phyloP scores from a whole-genome alignment of 2,888 invertebrate genomes.

The Callimorpha dominula region DNA sequence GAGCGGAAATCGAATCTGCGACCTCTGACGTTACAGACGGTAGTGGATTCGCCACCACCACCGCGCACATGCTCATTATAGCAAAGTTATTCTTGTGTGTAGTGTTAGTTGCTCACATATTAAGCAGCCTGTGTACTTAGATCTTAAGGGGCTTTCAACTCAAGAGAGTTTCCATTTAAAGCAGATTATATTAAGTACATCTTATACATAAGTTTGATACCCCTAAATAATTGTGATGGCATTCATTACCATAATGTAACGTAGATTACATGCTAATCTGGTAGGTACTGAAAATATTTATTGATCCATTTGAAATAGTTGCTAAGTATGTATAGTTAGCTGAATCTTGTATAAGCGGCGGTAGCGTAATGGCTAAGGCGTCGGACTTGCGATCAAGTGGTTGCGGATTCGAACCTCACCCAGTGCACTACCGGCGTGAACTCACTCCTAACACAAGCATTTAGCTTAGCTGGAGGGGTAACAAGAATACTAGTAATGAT shows the following conservation, averaged over 20 bases:
- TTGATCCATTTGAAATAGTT: background rate
- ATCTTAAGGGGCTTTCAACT: background rate
- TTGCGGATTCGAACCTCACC: too few relatives aligned
- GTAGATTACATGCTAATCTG: background rate
- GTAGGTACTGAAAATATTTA: background rate
- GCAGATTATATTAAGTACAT: conserved; percentile 1
- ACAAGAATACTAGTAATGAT: too few relatives aligned
- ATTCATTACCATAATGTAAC: background rate
- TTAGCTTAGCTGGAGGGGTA: too few relatives aligned
- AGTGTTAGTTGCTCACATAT: background rate
- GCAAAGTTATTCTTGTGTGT: background rate
- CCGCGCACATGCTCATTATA: background rate
- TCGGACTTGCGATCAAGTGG: too few relatives aligned
- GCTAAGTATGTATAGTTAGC: too few relatives aligned
- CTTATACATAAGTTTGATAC: background rate
- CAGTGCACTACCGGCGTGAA: too few relatives aligned
- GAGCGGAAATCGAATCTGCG: background rate
- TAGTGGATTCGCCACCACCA: background rate
- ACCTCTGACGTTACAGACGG: background rate
- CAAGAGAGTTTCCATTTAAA: background rate
- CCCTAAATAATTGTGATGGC: background rate
- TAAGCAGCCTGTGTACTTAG: background rate
- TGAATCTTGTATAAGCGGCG: too few relatives aligned
- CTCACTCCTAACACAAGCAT: too few relatives aligned
- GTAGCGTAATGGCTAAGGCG: too few relatives aligned